phyloP scores from a whole-genome alignment of 2,888 invertebrate species.

The Punctoribates punctum region DNA sequence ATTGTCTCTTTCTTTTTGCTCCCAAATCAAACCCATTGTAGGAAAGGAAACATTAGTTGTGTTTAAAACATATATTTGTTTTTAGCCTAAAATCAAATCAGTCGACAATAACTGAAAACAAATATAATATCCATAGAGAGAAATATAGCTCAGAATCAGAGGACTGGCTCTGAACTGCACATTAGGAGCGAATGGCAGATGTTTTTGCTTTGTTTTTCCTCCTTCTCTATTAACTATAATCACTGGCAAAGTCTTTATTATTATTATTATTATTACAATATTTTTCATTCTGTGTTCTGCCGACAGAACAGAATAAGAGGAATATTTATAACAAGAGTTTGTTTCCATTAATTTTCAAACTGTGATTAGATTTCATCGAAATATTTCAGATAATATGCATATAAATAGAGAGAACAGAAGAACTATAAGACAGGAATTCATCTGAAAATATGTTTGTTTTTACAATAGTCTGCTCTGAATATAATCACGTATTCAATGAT shows the following conservation, averaged over 20 bases:
- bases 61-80: constrained; percentile 15
- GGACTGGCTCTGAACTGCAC: background rate
- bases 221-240: background rate
- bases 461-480: too few relatives aligned
- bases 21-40: background rate
- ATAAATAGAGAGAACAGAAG: too few relatives aligned
- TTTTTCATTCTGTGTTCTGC: background rate
- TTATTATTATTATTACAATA: background rate
- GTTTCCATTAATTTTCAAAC: constrained; percentile 10
- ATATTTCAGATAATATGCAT: too few relatives aligned
- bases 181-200: background rate
- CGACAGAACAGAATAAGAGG: constrained; percentile 1
- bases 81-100: constrained; percentile 8
- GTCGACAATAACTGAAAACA: background rate
- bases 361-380: constrained; percentile 17
- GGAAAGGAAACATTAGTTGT: too few relatives aligned
- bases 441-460: too few relatives aligned
- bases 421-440: too few relatives aligned
- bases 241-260: background rate
- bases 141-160: background rate
- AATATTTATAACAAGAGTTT: background rate
- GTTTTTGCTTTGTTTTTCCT: constrained; percentile 7
- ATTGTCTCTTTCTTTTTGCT: background rate
- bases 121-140: too few relatives aligned
- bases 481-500: too few relatives aligned